Evolutionary conservation across 2,888 invertebrate genomes (phyloP), one percentile per base, ranked within the genome.

Genomic region (Cepaea hortensis): DNA sequence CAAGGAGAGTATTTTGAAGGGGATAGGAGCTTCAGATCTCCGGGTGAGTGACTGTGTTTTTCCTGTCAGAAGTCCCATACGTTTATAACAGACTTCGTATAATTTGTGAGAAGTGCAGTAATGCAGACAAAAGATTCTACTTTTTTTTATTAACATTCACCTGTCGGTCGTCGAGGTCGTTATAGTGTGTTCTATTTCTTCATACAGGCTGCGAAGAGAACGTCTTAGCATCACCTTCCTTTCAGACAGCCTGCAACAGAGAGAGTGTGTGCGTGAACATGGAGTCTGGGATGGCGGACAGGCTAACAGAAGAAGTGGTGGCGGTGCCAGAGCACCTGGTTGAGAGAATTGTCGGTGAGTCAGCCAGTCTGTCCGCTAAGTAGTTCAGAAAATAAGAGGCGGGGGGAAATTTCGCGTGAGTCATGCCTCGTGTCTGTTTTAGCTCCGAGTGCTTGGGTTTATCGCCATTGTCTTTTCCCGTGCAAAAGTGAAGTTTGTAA

Each of bases 301-400:
- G 70, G 46, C 20, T 80, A 70, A 70, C n/a, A 55, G 85, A 85
- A 73, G 85, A 85, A 80, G 80, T 85, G 70, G 85, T 85, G 48
- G 85, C 85, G 80, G 85, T 85, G 85, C 85, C 85, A 80, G 70
- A 70, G 76, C 79, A 80, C 80, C 73, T 85, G 85, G 61, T 85
- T 20, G 85, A 80, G 20, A 85, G 46, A 35, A 80, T 85, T 55
- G 85, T 85, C 11, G 85, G 85, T 85, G 46, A 85, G 85, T 72
- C 35, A 35, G 35, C 35, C 35, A 23, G 73, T 35, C 23, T 15
- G 73, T 23, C 18, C 35, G 73, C 6, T 18, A 20, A 13, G 18
- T 6, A 20, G 73, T 73, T 48, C 5, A 76, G 7, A 18, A 20
- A 7, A 4, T 23, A 48, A 50, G 48, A 50, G 62, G 35, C 23